Base-by-base conservation (phyloP, 92 coral and sea anemone genomes). In the Pocillopora grandis region DNA sequence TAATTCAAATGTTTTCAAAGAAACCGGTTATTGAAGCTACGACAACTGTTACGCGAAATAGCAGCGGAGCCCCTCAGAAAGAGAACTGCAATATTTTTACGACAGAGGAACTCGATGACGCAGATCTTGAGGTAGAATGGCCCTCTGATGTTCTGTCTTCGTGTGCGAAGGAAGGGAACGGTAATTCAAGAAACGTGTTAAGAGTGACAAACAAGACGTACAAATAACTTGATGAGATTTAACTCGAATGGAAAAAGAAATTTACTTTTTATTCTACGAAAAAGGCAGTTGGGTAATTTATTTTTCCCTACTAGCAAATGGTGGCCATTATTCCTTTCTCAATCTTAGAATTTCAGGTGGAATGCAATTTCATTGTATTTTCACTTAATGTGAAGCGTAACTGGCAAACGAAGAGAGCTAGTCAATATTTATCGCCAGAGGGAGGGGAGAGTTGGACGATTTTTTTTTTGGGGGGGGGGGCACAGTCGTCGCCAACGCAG, bases 111-210 rank as follows among this genome's bases (percentile, higher is more conserved):
- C 71, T 92, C 7, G 83, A 71, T 72, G 95, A 94, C 6, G 95
- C 92, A 13, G 98, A 94, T n/a, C 84, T 94, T 15, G 98, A 94
- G 55, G 72, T 89, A 37, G 98, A 89, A 20, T 91, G 90, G 91
- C 90, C 97, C 3, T 9, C 86, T 12, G 71, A 49, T 18, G 52
- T 62, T 31, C 1, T 63, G 33, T 73, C 80, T 17, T 36, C 78
- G 16, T 19, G n/a, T 27, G 71, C 48, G 64, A 82, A 52, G 5
- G 80, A 62, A 62, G n/a, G n/a, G 17, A 55, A 31, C 31, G 10
- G 16, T 1, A 64, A 83, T 64, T 76, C 36, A 64, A 74, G 5
- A 23, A 23, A 27, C 52, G 52, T 33, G 37, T 55, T 83, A 0
- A 56, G 86, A 27, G 73, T 64, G 65, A 73, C 56, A 9, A 56